Conservation (phyloP, 1,140 invertebrate species). For the Dryas iulia region DNA sequence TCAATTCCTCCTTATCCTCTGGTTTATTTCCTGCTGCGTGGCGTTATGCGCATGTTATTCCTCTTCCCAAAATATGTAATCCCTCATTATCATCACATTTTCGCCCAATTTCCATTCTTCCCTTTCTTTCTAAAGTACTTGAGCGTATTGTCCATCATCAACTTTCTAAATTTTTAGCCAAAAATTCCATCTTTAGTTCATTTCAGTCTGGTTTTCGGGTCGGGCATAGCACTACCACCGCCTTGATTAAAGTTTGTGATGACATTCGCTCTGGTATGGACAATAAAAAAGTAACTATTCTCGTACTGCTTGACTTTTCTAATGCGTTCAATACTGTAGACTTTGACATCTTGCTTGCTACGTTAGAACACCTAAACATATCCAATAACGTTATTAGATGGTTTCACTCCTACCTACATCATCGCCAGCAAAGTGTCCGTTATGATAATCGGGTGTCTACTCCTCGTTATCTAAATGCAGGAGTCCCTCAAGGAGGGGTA, state of each 20-base stretch:
- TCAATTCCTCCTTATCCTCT: not conserved
- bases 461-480: too few relatives aligned
- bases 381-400: not conserved
- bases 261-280: conserved; percentile 1
- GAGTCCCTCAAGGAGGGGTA: too few relatives aligned
- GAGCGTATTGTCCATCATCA: conserved; percentile 4
- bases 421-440: too few relatives aligned
- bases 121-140: conserved; percentile 3
- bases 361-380: not conserved
- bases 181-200: not conserved
- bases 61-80: too few relatives aligned
- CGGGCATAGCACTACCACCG: conserved; percentile 1
- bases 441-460: too few relatives aligned
- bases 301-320: too few relatives aligned
- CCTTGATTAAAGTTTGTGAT: too few relatives aligned
- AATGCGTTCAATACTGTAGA: too few relatives aligned
- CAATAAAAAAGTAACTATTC: not conserved
- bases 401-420: not conserved
- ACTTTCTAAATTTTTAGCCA: not conserved
- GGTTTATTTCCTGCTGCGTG: not conserved
- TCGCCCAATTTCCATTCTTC: too few relatives aligned
- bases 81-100: too few relatives aligned
- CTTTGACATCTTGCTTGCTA: not conserved
- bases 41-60: not conserved
- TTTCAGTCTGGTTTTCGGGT: conserved; percentile 4